These are phyloP conservation scores for Lasioglossum lativentre DNA, from an alignment of 2,888 invertebrate species.

Conservation along the genomic window DNA sequence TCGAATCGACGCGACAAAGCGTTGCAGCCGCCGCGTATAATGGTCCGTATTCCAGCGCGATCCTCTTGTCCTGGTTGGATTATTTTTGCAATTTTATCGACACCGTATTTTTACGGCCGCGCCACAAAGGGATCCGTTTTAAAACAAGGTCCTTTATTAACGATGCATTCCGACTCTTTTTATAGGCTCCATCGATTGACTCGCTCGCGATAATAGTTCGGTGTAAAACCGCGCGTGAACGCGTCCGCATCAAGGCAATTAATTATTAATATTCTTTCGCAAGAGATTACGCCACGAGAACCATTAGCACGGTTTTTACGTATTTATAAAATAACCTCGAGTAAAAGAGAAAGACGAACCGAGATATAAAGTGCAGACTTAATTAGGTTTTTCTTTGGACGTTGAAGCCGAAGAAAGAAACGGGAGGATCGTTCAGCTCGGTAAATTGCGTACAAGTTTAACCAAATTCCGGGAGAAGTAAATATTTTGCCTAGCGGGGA, in stretches of 20 bases:
- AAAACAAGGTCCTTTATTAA: slow-evolving; percentile 11
- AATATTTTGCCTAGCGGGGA: not conserved
- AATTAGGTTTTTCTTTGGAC: not conserved
- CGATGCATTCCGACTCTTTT: not conserved
- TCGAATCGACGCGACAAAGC: not conserved
- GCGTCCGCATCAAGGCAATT: not conserved
- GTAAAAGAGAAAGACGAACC: not conserved
- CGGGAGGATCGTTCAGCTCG: not conserved
- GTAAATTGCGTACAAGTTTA: not conserved
- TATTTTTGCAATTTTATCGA: slow-evolving; percentile 1
- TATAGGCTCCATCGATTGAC: not conserved
- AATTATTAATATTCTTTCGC: not conserved
- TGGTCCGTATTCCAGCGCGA: not conserved
- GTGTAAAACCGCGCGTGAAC: not conserved
- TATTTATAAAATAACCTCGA: not conserved
- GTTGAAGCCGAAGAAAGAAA: not conserved
- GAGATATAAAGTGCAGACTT: not conserved
- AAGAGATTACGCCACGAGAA: not conserved
- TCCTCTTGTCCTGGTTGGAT: not conserved
- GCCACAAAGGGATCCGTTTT: not conserved
- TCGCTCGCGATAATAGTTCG: slow-evolving; percentile 3
- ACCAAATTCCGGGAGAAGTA: not conserved
- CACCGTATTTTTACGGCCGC: not conserved
- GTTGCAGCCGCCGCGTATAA: not conserved
- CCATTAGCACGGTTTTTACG: not conserved